Conservation (phyloP, 2,888 invertebrate genomes). For the Xanthorhoe designata region DNA sequence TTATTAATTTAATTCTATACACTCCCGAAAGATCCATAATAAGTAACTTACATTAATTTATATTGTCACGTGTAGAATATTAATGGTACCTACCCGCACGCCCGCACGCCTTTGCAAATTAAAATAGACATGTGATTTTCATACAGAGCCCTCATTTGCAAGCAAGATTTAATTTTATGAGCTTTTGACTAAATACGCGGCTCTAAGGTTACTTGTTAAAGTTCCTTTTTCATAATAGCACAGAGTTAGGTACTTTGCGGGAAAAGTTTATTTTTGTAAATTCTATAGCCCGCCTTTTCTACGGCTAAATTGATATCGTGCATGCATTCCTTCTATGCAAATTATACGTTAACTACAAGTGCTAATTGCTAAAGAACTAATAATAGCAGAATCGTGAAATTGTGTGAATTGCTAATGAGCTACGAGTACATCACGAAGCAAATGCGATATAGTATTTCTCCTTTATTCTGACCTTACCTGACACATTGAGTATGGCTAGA, state of each 20-base stretch:
- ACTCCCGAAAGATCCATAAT: not conserved
- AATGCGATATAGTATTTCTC: not conserved
- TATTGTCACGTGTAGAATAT: not conserved
- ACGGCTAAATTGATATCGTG: not conserved
- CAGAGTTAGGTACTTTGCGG: not conserved
- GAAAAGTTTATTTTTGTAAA: not conserved
- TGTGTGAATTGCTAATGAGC: not conserved
- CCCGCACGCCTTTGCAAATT: slow-evolving; percentile 28
- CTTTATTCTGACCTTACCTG: not conserved
- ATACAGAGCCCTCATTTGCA: slow-evolving; percentile 26
- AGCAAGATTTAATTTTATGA: slow-evolving; percentile 3
- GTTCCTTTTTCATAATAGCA: not conserved
- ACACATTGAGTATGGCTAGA: no score
- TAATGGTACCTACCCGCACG: no score
- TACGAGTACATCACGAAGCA: not conserved
- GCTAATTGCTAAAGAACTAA: no score
- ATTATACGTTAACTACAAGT: no score
- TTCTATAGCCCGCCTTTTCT: not conserved
- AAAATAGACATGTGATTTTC: slow-evolving; percentile 30
- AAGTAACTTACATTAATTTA: not conserved
- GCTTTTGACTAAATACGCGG: not conserved
- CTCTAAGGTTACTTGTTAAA: not conserved
- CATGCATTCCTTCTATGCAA: not conserved
- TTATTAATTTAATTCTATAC: slow-evolving; percentile 1
- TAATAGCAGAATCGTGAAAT: not conserved